Base-by-base conservation (phyloP, 2,888 invertebrate species). In the Eupelmus urozonus region DNA sequence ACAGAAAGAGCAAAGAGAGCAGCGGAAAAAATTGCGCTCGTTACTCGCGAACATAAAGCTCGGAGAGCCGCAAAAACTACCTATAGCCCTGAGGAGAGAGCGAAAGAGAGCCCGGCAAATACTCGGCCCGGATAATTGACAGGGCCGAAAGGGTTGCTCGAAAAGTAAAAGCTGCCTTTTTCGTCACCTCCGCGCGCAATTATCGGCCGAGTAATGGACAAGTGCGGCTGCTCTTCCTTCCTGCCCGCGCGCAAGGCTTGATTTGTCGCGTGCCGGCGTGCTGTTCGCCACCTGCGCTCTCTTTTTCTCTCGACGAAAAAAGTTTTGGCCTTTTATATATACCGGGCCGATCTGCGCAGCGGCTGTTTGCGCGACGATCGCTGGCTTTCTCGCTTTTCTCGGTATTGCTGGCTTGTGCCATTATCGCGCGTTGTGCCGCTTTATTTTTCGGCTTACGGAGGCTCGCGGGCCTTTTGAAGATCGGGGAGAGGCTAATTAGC, bases 221-320 rank as follows among this genome's bases (percentile, higher is more conserved):
- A 3, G 55, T 5, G 18, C 13, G 72, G 45, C 1, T 16, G 20
- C n/a, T 16, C 20, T 29, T 16, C 42, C 29, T 53, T 53, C n/a
- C 25, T 42, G 2, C n/a, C 55, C 34, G 70, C 53, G 40, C 78
- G 69, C 80, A 73, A 79, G 82, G 83, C 85, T 85, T 84, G 87
- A 87, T 88, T 88, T 88, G 87, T 88, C 88, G 87, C 88, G 88
- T 88, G 88, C 86, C 86, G 82, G 82, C 78, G 40, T 76, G 1
- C 78, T 70, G 73, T 63, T 78, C 53, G 81, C 82, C 87, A 88
- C 86, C 88, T 88, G 88, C 85, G 4, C 51, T 13, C 49, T 29
- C 45, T 45, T 13, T 49, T 5, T 65, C 25, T n/a, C 18, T 20
- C 40, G 84, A 83, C 25, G 11, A 29, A 40, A 40, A 40, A 40